A percentile compares a stretch with the other conserved stretches of the same genome.
Conservation (phyloP, 2,888 invertebrate genomes). For the Galeruca laticollis region DNA sequence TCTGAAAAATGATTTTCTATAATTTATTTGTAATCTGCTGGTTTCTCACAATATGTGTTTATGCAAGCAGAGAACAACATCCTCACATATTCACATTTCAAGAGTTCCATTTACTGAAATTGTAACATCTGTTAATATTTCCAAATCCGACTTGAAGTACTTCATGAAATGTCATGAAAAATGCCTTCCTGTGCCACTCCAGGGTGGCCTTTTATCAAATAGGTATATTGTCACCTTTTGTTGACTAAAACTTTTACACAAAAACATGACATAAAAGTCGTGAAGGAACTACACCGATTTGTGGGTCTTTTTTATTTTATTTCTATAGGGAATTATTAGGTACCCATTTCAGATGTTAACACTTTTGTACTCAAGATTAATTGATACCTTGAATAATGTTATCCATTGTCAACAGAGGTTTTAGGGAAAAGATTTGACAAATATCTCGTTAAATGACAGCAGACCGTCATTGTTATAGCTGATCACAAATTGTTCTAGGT, state of each 20-base stretch:
- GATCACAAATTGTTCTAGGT: not conserved
- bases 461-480: not conserved
- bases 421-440: constrained; percentile 15
- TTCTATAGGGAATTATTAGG: constrained; percentile 42
- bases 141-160: constrained; percentile 34
- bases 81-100: constrained; percentile 6
- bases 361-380: constrained; percentile 39
- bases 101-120: constrained; percentile 11
- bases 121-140: constrained; percentile 42
- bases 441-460: constrained; percentile 16
- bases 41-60: too few species aligned
- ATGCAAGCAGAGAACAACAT: not conserved
- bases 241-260: constrained; percentile 48
- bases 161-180: constrained; percentile 45
- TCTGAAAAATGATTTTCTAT: too few species aligned
- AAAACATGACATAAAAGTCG: constrained; percentile 51
- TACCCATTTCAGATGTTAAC: constrained; percentile 42
- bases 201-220: constrained; percentile 49
- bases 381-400: constrained; percentile 44
- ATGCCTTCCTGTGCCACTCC: constrained; percentile 50
- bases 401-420: constrained; percentile 30
- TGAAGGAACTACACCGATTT: constrained; percentile 58
- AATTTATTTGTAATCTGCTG: too few species aligned
- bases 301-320: constrained; percentile 45
- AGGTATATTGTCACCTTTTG: constrained; percentile 55